Evolutionary conservation across 2,888 invertebrate species (phyloP), one percentile per base, ranked within the genome.

Genomic region (Dioctria rufipes): DNA sequence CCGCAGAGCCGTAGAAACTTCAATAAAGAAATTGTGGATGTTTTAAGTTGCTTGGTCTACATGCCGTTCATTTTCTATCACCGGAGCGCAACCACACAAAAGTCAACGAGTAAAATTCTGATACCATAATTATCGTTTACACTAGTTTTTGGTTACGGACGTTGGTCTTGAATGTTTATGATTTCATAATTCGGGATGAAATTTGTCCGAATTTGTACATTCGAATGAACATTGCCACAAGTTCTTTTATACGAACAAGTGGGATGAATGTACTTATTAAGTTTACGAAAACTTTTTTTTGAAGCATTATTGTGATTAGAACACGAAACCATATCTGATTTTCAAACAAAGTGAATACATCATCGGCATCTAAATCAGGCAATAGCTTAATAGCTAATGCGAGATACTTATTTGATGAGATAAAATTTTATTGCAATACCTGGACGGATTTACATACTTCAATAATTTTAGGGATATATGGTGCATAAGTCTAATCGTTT

Each of bases 61-160:
- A 39, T 11, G 25, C 25, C 25, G 13, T 37, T 37, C 73, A 37
- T 39, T 13, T 40, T 73, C 40, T 54, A 25, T 25, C 1, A 25
- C 25, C 25, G 2, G 25, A 25, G 25, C 25, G 25, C 25, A 54
- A 39, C 54, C 54, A 73, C 73, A 73, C 73, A 73, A 49, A 69
- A 69, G 69, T 51, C 58, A 25, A 25, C 25, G 54, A 54, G 73
- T 39, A 54, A 54, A 46, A 54, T 39, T 13, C 49, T 43, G 73
- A 73, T 54, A n/a, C 42, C 40, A n/a, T 73, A 73, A 73, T 73
- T 58, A 73, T 73, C 54, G 39, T 58, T 73, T 46, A 73, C 73
- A 73, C 73, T 58, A 73, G 73, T 51, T 39, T 51, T 58, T 73
- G 73, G 54, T 73, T 73, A 11, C 58, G 39, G 73, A 6, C 54